Evolutionary conservation across 2,113 vertebrate species (phyloP).

Genomic region (Dipodomys merriami): DNA sequence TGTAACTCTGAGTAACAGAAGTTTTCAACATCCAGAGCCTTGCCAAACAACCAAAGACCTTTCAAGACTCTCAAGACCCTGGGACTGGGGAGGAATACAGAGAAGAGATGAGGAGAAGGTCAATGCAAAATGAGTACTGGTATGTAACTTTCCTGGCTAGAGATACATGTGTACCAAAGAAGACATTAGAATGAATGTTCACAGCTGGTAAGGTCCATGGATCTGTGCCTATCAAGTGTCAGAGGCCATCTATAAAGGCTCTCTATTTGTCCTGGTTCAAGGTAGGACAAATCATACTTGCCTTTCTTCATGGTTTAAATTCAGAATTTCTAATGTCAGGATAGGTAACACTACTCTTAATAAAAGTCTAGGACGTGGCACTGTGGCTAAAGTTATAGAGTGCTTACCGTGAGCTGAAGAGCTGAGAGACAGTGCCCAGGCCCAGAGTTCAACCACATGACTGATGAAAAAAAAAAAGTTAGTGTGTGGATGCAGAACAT

Average conservation of each 20-base stretch:
- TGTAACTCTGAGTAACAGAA: neutral
- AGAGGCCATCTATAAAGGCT: neutral
- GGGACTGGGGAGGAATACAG: too few relatives aligned
- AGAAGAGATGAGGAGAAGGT: neutral
- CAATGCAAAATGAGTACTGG: neutral
- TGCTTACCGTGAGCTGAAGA: too few relatives aligned
- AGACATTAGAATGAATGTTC: neutral
- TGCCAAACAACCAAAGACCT: neutral
- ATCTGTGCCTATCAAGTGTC: too few relatives aligned
- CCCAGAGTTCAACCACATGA: too few relatives aligned
- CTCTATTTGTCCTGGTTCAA: neutral
- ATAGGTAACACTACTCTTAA: neutral
- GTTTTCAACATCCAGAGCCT: neutral
- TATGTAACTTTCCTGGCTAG: neutral
- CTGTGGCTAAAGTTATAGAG: too few relatives aligned
- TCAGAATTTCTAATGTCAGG: neutral
- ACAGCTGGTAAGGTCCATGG: too few relatives aligned
- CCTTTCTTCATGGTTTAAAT: neutral
- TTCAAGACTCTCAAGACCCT: neutral
- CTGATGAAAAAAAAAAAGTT: too few relatives aligned
- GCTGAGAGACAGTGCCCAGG: too few relatives aligned
- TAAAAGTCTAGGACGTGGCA: too few relatives aligned
- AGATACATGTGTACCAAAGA: neutral
- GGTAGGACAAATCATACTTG: neutral
- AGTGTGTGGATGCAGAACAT: neutral